Base-by-base conservation (phyloP, 2,888 invertebrate genomes). In the Masnerella sp. region DNA sequence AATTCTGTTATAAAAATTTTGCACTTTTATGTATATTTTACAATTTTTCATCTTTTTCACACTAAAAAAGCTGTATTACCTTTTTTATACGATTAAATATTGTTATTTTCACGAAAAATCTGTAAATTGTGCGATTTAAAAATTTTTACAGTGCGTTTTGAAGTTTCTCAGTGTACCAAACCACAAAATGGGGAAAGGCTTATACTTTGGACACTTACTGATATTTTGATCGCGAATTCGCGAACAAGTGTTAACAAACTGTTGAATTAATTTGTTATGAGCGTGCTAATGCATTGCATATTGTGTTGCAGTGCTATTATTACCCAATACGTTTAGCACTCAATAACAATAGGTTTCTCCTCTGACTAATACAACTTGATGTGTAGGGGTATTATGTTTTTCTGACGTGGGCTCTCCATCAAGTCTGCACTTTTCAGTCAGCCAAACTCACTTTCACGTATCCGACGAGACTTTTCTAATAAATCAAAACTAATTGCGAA, bases 221-320 rank as follows among this genome's bases (percentile, higher is more conserved):
- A n/a, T n/a, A n/a, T n/a, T n/a, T n/a, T n/a, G n/a, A n/a, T n/a
- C n/a, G n/a, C 20, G 12, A 71, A 64, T 71, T 71, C 45, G 49
- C 25, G 42, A 61, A 58, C 52, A 64, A 58, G 64, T 70, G 75
- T 76, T 79, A 75, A 77, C 75, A 77, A 79, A 80, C 76, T 75
- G 75, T 71, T 77, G 75, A 81, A 83, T 82, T 79, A 81, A 82
- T 82, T 80, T 80, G 78, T 80, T 77, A 79, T 77, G 76, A 75
- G 69, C 58, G 61, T 65, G 70, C 69, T 72, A 78, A 77, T 76
- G 70, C 67, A 72, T 67, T 67, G 73, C 71, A 77, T 72, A 76
- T 78, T 78, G 78, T 78, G 40, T 78, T 71, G 72, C 64, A 65
- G 51, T 34, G 62, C 69, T 43, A 77, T 79, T 78, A 75, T 74